Evolutionary conservation across 2,113 vertebrate species (phyloP), one percentile per base, ranked within the genome.

Genomic region (Acrocephalus kingi): DNA sequence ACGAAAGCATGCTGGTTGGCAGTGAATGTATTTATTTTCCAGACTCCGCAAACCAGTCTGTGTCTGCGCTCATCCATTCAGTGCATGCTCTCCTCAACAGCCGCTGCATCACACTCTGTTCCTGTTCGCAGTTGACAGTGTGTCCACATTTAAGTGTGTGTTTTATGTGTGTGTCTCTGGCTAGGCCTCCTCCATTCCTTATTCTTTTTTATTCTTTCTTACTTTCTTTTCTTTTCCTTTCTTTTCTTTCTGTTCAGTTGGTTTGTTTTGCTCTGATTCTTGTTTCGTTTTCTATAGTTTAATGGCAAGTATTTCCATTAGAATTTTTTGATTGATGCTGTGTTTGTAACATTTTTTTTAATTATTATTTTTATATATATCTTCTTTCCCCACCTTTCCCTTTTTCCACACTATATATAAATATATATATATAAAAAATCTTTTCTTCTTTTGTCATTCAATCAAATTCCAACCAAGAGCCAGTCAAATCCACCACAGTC

Each of bases 401-500:
- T 86, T 93, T 93, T 91, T 49, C 94, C 96, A 97, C 95, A 97
- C 96, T 96, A 94, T 94, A 98, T 95, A 98, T 96, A 97, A 95
- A 97, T 98, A 98, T 97, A 98, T 93, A 97, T 94, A 97, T 98
- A 98, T 86, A 97, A 96, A 97, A 97, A 98, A 98, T 98, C 97
- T 98, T 98, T 98, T 98, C 98, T 98, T 98, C 98, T 98, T 98
- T 98, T 98, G 98, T 98, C 98, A 98, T 98, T 98, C 98, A 98
- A 98, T 98, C 98, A 98, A 98, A 98, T 98, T 98, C 98, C 98
- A 98, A 98, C 98, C 97, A 98, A 98, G 98, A 98, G 98, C 98
- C 98, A 98, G 98, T 98, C 98, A 98, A 98, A 98, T 97, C 98
- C 98, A 98, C 97, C 97, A 98, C 98, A 98, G 98, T 98, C 98